These are phyloP conservation scores for Oithona nana DNA, from an alignment of 2,888 invertebrate genomes.

Conservation along the genomic window DNA sequence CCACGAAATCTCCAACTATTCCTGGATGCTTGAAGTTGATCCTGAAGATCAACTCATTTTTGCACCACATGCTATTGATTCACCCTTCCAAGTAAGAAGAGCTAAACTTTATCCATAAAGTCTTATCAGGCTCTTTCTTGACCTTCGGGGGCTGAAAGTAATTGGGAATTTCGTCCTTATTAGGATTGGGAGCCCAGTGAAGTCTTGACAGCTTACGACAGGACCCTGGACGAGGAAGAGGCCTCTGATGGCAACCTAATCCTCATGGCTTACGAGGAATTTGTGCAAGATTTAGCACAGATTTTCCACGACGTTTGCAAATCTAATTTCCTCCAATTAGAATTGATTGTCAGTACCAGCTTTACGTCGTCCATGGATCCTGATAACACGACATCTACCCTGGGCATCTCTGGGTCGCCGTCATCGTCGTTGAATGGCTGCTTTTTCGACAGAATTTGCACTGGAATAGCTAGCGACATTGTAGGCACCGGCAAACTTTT, in stretches of 20 bases:
- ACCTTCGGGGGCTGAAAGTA: neutral
- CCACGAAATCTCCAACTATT: neutral
- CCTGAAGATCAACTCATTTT: neutral
- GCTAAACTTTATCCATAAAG: neutral
- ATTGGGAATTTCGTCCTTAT: neutral
- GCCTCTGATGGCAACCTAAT: neutral
- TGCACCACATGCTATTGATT: slow-evolving; percentile 4
- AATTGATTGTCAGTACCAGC: neutral
- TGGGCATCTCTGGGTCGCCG: too few relatives aligned
- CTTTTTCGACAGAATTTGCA: neutral
- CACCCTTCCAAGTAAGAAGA: neutral
- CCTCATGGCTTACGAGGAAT: neutral
- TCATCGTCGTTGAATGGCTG: too few relatives aligned
- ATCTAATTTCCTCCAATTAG: neutral
- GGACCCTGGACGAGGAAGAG: neutral
- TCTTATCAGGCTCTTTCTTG: neutral
- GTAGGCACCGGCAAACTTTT: neutral
- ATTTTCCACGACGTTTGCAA: neutral
- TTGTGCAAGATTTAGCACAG: neutral
- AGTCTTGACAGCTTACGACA: neutral
- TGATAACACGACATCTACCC: too few relatives aligned
- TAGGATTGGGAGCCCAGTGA: neutral
- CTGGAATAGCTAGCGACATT: neutral
- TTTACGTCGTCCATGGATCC: too few relatives aligned
- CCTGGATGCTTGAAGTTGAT: neutral